Evolutionary conservation across 2,797 vertebrate species (phyloP), one percentile per base, ranked within the genome.

Genomic region (Lutjanus argentimaculatus): DNA sequence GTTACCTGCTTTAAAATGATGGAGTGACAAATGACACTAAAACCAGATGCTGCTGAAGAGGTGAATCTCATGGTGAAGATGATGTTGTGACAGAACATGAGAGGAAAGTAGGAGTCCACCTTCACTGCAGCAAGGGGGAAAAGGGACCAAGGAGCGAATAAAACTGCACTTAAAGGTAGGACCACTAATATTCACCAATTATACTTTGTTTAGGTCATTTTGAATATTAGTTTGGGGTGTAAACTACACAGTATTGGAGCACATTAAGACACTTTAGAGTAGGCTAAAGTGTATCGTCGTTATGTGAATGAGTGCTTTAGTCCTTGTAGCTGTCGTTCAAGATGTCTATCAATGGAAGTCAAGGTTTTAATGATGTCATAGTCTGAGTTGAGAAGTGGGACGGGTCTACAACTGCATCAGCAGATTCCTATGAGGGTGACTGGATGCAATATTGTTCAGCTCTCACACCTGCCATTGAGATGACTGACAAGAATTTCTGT

Each of bases 291-390:
- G 13, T 57, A 1, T 67, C 7, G 1, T 48, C 42, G 22, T 16
- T 25, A 30, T 17, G 48, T 49, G 42, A 86, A 67, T 52, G 36
- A 70, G 57, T 36, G 46, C 40, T 46, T 48, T 25, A 69, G 36
- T 88, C 9, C 13, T 68, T 58, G 21, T n/a, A 42, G 55, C 52
- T 80, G 68, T 62, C 5, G 10, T 65, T 69, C 53, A 84, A 71
- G 82, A 75, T 10, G 40, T 30, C 56, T 66, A 48, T 79, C 69
- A 63, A 3, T 68, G 77, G 72, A 79, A 74, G 71, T 89, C 72
- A 36, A 62, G 77, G 79, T 89, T 90, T 84, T 77, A 75, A 87
- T 91, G 90, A 93, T 86, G 92, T 92, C 89, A 90, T 79, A 70
- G 85, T 79, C 81, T 76, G 67, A 75, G 59, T 67, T 75, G 79